phyloP scores from a whole-genome alignment of 2,888 invertebrate species.

The Sympetrum striolatum region DNA sequence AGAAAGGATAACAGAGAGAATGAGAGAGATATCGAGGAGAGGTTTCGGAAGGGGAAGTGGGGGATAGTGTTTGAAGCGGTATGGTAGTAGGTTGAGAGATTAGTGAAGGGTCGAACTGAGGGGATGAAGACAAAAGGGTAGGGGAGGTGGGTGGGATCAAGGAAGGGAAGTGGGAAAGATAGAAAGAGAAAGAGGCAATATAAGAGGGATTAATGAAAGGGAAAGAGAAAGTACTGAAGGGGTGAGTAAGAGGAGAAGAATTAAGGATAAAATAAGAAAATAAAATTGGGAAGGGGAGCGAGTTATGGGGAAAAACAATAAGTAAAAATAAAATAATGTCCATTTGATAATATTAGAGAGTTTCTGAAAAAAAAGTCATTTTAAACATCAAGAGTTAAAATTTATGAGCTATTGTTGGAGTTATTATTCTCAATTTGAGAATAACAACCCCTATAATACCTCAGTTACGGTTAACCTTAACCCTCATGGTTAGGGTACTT shows the following conservation, averaged over 20 bases:
- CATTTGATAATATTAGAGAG: too few relatives aligned
- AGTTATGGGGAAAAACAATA: too few relatives aligned
- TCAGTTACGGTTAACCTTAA: too few relatives aligned
- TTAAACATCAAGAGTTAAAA: too few relatives aligned
- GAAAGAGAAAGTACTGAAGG: neutral
- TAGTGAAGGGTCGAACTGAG: neutral
- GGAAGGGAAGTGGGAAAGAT: neutral
- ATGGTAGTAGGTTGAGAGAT: conserved; percentile 20
- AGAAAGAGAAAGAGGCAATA: neutral
- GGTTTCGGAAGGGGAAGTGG: neutral
- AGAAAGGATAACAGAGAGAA: neutral
- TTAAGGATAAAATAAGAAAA: neutral
- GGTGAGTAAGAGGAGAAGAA: neutral
- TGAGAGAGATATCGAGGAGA: neutral
- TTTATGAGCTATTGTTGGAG: too few relatives aligned
- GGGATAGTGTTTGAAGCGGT: neutral
- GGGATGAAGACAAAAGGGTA: conserved; percentile 4
- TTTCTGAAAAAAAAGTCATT: too few relatives aligned
- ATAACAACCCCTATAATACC: too few relatives aligned
- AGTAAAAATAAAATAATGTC: too few relatives aligned
- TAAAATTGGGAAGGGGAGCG: too few relatives aligned
- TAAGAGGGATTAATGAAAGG: neutral
- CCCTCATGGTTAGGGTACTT: too few relatives aligned
- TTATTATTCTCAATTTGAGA: too few relatives aligned
- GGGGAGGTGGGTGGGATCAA: neutral